These are phyloP conservation scores for Phenganax marumi DNA, from an alignment of 92 coral and sea anemone genomes.

Conservation along the genomic window DNA sequence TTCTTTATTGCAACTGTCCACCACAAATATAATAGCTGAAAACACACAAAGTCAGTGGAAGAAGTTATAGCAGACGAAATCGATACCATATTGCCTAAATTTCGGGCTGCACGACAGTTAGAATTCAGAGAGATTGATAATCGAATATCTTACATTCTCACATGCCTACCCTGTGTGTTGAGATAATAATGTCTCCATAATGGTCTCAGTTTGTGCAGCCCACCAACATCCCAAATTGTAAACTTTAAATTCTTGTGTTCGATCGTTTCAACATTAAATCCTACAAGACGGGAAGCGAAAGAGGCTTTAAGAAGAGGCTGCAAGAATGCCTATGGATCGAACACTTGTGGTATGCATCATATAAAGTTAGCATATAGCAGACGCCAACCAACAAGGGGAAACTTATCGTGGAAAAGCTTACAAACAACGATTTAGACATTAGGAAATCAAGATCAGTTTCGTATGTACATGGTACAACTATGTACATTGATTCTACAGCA, in stretches of 20 bases:
- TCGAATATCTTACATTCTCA: neutral
- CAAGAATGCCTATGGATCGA: neutral
- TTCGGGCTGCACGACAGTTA: neutral
- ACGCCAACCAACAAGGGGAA: neutral
- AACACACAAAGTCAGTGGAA: neutral
- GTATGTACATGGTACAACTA: neutral
- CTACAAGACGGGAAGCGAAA: constrained; percentile 43
- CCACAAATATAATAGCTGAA: constrained; percentile 87
- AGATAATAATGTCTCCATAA: constrained; percentile 97
- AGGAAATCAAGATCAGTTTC: neutral
- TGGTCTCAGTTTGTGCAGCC: constrained; percentile 94
- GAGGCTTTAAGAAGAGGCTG: neutral
- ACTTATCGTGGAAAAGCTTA: neutral
- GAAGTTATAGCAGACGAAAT: too few species aligned
- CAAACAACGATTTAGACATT: neutral
- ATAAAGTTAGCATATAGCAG: neutral
- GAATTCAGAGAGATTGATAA: too few species aligned
- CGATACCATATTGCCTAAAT: too few species aligned
- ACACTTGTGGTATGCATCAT: neutral
- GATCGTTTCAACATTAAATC: constrained; percentile 97
- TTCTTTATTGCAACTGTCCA: constrained; percentile 85
- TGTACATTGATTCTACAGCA: too few species aligned
- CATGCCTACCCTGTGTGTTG: constrained; percentile 82
- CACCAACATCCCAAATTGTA: constrained; percentile 99
- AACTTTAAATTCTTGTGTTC: constrained; percentile 95